phyloP scores from a whole-genome alignment of 2,888 invertebrate genomes.

The Abrostola tripartita region DNA sequence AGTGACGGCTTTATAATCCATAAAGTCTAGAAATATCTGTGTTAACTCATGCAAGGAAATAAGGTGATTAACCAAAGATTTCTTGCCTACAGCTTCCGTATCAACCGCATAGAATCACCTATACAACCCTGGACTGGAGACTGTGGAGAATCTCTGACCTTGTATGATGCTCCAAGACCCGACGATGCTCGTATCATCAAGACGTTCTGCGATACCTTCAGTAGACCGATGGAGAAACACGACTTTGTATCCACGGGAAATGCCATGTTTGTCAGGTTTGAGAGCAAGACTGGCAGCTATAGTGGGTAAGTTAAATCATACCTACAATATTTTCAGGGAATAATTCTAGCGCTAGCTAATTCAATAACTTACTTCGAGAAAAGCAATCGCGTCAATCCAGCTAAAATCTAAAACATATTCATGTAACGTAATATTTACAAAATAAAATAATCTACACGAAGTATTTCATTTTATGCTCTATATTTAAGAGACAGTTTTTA shows the following conservation, averaged over 20 bases:
- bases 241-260: conserved; percentile 97
- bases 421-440: too few species aligned
- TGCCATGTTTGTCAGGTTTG: conserved; percentile 95
- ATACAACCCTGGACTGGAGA: conserved; percentile 95
- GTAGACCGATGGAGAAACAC: conserved; percentile 97
- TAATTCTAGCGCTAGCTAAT: neutral
- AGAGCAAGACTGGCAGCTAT: conserved; percentile 97
- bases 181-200: conserved; percentile 97
- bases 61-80: neutral
- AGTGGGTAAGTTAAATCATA: conserved; percentile 89
- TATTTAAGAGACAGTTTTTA: too few species aligned
- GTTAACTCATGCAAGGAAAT: too few species aligned
- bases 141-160: conserved; percentile 96
- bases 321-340: neutral
- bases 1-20: too few species aligned
- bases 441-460: too few species aligned
- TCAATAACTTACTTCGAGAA: too few species aligned
- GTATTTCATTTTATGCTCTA: too few species aligned
- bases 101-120: conserved; percentile 96
- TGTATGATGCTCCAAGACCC: conserved; percentile 96
- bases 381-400: too few species aligned
- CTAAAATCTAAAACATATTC: too few species aligned
- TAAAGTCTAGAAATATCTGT: too few species aligned
- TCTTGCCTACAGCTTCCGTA: conserved; percentile 91
- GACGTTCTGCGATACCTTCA: conserved; percentile 98